Evolutionary conservation across 2,888 invertebrate genomes (phyloP), one percentile per base, ranked within the genome.

Genomic region (Andrena marginata): DNA sequence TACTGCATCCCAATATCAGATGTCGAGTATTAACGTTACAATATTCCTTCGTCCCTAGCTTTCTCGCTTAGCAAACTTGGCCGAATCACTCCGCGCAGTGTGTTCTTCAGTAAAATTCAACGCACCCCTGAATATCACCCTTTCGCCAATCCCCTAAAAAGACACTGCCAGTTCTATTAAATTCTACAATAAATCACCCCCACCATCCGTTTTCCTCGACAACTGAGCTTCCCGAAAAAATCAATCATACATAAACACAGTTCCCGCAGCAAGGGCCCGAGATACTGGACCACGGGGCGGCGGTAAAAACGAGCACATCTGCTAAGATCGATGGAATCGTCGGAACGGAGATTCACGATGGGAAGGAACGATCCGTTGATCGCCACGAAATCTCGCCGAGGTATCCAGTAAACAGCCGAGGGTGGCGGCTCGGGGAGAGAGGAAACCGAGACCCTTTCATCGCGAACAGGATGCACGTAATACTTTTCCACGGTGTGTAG

Each of bases 401-500:
- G 13, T 42, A 56, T 16, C 65, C 56, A 56, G 59, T 64, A 60
- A 74, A 74, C 67, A 67, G 35, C 1, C 56, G 16, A 7, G 23
- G 33, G 42, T 31, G 26, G 54, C 62, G 7, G 60, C 16, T 20
- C 8, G 31, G 5, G 16, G 67, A 13, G 56, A 64, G 35, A 78
- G 84, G 88, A 88, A 87, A 78, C 74, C 16, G 64, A 48, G 75
- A 60, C 49, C 63, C 78, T 80, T 87, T 80, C 77, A 88, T 86
- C 81, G 77, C 65, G 76, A 77, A 74, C 86, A 86, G 86, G 87
- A 88, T 86, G 85, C 80, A 75, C 79, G 82, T 82, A 78, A 88
- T 85, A 88, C 80, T 83, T 82, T 79, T 54, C 54, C 69, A 56
- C 29, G 78, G 77, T 79, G 79, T 81, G 74, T 77, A 75, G 79